Base-by-base conservation (phyloP, 2,797 vertebrate species). In the Manis crassicaudata region DNA sequence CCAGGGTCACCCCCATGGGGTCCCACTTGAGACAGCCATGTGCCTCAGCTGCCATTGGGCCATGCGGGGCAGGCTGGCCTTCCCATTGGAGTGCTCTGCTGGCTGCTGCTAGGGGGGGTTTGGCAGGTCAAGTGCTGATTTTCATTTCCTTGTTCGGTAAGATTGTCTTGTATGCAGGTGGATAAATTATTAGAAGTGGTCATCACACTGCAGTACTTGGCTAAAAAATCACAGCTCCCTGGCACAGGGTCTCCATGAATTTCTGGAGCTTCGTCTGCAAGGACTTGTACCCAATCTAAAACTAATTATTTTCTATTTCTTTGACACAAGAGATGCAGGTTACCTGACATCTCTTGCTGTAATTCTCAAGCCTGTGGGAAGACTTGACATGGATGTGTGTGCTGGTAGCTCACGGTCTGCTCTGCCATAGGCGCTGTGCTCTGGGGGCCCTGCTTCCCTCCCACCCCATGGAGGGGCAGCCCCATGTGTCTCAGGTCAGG, bases 231-330 rank as follows among this genome's bases (percentile, higher is more conserved):
- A 17, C 3, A 67, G 65, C 14, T 70, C 76, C 29, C n/a, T 80
- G 58, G 43, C 25, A 20, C 10, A 35, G 72, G 13, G 5, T 37
- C 40, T 52, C 60, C 23, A 0, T 29, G 50, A 25, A 29, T n/a
- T 63, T 83, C 17, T 68, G 56, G 50, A 58, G 20, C 20, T 80
- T 93, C 72, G 27, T 72, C 46, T 80, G 40, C 43, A 90, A 87
- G 25, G 3, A 17, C 7, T 68, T 46, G 16, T 54, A 29, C 13
- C 16, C 13, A 70, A n/a, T 37, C 62, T 63, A 27, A 73, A 82
- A 43, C 62, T 87, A 56, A 23, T 86, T 67, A 43, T 35, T 75
- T 93, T 63, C 68, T 85, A 17, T 86, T 72, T 85, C 60, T 92
- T 58, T 70, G 75, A 62, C 50, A 77, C 40, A 80, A 9, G 54